phyloP scores from a whole-genome alignment of 2,797 vertebrate genomes.

The Florisuga fusca region DNA sequence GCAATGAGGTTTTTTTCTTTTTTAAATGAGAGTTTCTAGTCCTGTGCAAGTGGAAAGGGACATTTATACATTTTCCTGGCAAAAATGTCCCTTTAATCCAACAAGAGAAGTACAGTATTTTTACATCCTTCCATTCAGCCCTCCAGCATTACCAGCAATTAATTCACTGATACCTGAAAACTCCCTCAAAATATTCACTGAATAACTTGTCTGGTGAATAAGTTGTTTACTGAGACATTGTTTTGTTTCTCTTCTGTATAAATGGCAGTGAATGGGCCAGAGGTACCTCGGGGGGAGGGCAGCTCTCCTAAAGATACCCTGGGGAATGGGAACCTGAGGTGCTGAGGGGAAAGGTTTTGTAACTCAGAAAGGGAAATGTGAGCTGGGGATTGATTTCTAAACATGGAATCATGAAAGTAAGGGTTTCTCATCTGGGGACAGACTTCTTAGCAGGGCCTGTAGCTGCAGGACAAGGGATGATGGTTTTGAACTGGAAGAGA shows the following conservation, averaged over 20 bases:
- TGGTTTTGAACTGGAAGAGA: background rate
- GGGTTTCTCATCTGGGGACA: background rate
- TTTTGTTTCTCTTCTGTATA: background rate
- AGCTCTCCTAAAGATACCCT: fast-evolving
- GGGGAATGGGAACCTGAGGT: background rate
- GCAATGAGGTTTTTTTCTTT: background rate
- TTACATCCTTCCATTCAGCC: background rate
- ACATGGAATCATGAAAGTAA: fast-evolving
- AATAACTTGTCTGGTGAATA: background rate
- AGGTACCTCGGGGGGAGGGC: background rate
- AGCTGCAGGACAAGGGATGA: too few relatives aligned
- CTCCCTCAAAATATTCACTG: background rate
- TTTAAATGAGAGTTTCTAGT: background rate
- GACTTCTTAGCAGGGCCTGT: background rate
- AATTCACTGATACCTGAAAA: background rate
- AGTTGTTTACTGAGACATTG: too few relatives aligned
- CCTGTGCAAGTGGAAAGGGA: background rate
- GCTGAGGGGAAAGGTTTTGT: background rate
- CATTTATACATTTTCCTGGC: background rate
- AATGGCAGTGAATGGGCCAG: background rate
- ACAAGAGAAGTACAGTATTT: background rate
- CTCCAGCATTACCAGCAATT: background rate
- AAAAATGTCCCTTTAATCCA: background rate
- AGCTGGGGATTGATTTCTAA: background rate
- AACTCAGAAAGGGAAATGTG: too few relatives aligned